phyloP scores from a whole-genome alignment of 2,888 invertebrate species.

The Torymus auratus region DNA sequence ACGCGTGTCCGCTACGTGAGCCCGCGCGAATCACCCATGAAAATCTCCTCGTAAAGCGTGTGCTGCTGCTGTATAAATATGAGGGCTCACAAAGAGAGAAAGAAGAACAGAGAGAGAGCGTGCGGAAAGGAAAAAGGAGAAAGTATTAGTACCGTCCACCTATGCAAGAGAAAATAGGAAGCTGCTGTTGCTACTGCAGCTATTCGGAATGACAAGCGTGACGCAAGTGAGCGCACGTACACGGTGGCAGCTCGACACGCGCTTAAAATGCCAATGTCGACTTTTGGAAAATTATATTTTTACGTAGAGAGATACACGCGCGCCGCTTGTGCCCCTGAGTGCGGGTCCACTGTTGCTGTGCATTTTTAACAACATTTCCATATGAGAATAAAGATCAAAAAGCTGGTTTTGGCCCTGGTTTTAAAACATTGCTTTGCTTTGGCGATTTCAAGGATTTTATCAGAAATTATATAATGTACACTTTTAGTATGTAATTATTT shows the following conservation, averaged over 20 bases:
- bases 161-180: constrained; percentile 4
- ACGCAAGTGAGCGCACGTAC: constrained; percentile 1
- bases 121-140: neutral
- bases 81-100: neutral
- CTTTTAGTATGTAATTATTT: no score
- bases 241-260: neutral
- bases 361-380: constrained; percentile 21
- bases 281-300: constrained; percentile 26
- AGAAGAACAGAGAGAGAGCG: neutral
- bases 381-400: neutral
- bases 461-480: no score
- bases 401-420: no score
- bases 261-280: constrained; percentile 41
- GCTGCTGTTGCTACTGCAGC: neutral
- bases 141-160: constrained; percentile 15
- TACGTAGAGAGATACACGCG: neutral
- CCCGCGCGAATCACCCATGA: constrained; percentile 25
- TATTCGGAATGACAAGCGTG: neutral
- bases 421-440: no score
- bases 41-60: constrained; percentile 17
- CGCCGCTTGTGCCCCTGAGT: neutral
- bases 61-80: constrained; percentile 4
- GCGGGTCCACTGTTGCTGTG: neutral
- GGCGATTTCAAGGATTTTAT: no score
- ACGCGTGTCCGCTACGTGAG: neutral